Percentiles rank a stretch among this genome's conserved stretches.
Conservation (phyloP, 2,797 vertebrate genomes). For the Cacajao melanocephalus region DNA sequence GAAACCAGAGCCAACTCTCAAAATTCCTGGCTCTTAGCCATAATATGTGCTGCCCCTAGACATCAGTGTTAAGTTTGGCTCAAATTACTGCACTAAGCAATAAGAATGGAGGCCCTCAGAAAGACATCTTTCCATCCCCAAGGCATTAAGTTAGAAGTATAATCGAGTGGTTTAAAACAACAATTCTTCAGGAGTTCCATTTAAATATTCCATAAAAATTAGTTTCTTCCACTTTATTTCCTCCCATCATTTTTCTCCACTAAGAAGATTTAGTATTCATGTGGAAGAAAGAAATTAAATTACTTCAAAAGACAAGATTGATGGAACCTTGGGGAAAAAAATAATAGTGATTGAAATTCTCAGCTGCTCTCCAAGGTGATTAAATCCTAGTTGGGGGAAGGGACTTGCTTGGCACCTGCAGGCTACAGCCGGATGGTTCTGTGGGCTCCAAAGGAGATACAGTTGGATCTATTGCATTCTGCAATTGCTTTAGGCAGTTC, state of each 20-base stretch:
- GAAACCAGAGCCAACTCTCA: background rate
- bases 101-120: background rate
- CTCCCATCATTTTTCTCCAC: background rate
- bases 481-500: constrained; percentile 56
- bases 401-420: background rate
- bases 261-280: constrained; percentile 54
- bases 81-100: background rate
- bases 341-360: constrained; percentile 63
- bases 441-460: background rate
- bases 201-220: constrained; percentile 62
- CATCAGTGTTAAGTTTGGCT: background rate
- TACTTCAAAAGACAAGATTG: constrained; percentile 70
- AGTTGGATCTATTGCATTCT: background rate
- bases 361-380: constrained; percentile 59
- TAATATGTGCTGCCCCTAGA: background rate
- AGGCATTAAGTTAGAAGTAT: background rate
- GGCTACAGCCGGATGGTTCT: background rate
- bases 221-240: constrained; percentile 52
- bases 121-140: background rate
- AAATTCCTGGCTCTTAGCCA: background rate
- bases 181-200: background rate
- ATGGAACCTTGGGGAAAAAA: constrained; percentile 35
- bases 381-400: constrained; percentile 74
- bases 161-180: constrained; percentile 12
- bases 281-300: constrained; percentile 65